Evolutionary conservation across 1,140 invertebrate species (phyloP).

Genomic region (Nasonia longicornis): DNA sequence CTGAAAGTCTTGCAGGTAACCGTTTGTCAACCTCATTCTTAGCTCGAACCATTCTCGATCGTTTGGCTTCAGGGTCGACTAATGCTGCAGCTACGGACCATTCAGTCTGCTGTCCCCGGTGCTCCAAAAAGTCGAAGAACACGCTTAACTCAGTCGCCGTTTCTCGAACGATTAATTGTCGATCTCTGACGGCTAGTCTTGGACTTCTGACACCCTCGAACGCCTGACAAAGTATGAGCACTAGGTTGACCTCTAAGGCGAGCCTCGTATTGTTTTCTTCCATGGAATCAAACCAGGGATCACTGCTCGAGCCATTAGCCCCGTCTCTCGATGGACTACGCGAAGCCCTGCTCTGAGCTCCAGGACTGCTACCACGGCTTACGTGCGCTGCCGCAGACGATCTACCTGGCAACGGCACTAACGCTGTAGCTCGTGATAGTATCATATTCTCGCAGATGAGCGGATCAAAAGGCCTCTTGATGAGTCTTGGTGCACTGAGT

Average conservation of each 20-base stretch:
- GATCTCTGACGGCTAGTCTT: constrained; percentile 62
- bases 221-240: constrained; percentile 64
- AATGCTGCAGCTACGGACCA: constrained; percentile 55
- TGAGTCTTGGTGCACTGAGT: constrained; percentile 61
- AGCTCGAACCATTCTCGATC: constrained; percentile 52
- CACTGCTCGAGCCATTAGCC: constrained; percentile 46
- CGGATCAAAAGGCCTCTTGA: constrained; percentile 65
- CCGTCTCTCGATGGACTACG: constrained; percentile 50
- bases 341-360: constrained; percentile 40
- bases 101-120: constrained; percentile 51
- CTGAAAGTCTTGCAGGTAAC: constrained; percentile 57
- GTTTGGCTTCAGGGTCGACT: constrained; percentile 56
- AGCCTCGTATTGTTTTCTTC: constrained; percentile 65
- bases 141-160: constrained; percentile 65
- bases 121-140: constrained; percentile 66
- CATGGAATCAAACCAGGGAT: constrained; percentile 68
- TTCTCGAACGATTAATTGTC: constrained; percentile 66
- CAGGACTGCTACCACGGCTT: constrained; percentile 50
- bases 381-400: constrained; percentile 44
- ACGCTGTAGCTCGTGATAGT: constrained; percentile 62
- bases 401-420: constrained; percentile 55
- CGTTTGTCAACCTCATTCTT: constrained; percentile 43
- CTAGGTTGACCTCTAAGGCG: constrained; percentile 65
- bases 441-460: constrained; percentile 68
- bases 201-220: constrained; percentile 65